phyloP scores from a whole-genome alignment of 2,888 invertebrate genomes.

The Byasa hedistus region DNA sequence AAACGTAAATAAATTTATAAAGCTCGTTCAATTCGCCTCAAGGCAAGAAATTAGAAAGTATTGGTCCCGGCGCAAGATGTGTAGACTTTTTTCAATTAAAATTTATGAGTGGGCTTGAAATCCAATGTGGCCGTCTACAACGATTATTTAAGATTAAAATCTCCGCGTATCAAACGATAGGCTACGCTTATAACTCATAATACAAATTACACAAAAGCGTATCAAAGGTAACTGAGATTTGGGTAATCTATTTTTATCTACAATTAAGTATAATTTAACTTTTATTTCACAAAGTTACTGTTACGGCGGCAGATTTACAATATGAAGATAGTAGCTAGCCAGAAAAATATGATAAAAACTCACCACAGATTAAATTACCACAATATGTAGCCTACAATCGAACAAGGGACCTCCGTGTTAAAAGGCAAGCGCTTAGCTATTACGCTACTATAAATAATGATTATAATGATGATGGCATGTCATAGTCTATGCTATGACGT shows the following conservation, averaged over 20 bases:
- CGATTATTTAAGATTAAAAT: constrained; percentile 58
- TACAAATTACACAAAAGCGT: neutral
- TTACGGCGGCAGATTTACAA: too few relatives aligned
- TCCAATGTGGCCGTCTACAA: constrained; percentile 45
- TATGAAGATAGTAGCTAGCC: too few relatives aligned
- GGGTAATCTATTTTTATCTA: neutral
- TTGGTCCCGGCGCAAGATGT: constrained; percentile 46
- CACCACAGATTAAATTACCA: too few relatives aligned
- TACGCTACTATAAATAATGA: too few relatives aligned
- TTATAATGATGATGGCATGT: too few relatives aligned
- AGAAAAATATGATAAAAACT: too few relatives aligned
- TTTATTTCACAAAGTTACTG: too few relatives aligned
- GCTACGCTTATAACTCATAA: neutral
- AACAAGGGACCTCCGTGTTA: too few relatives aligned
- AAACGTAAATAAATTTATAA: constrained; percentile 60
- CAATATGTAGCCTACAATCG: too few relatives aligned
- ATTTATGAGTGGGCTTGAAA: constrained; percentile 62
- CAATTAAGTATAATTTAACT: too few relatives aligned
- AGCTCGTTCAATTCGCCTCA: constrained; percentile 66
- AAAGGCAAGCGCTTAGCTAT: too few relatives aligned
- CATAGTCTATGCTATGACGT: too few relatives aligned
- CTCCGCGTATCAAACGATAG: constrained; percentile 33
- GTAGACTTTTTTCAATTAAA: constrained; percentile 59
- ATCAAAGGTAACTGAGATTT: neutral
- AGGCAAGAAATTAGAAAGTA: constrained; percentile 77